Conservation (phyloP, 2,888 invertebrate genomes). For the Drosophila macrospina region DNA sequence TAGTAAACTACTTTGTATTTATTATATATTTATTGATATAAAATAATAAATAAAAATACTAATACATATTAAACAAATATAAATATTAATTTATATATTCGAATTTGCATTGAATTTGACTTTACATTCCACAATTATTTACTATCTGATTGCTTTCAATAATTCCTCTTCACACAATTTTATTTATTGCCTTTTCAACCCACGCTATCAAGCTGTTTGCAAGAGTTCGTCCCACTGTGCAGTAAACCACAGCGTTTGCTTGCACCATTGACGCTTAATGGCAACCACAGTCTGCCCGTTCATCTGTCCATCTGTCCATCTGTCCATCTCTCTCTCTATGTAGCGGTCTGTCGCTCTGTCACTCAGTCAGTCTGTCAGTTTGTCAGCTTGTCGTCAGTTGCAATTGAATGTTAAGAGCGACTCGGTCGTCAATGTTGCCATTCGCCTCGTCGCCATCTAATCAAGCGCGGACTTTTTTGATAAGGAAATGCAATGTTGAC, state of each 20-base stretch:
- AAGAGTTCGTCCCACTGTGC: conserved; percentile 45
- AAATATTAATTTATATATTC: too few species aligned
- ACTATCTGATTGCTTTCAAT: too few species aligned
- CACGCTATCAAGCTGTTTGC: not conserved
- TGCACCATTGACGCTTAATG: conserved; percentile 74
- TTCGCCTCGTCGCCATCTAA: conserved; percentile 53
- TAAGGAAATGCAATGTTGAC: conserved; percentile 70
- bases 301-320: conserved; percentile 17
- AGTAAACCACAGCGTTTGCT: conserved; percentile 51
- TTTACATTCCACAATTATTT: too few species aligned
- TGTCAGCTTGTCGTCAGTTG: conserved; percentile 28
- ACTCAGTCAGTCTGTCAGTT: conserved; percentile 16
- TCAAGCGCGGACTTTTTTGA: conserved; percentile 68
- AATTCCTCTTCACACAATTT: not conserved
- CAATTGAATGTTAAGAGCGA: conserved; percentile 62
- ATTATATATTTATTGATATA: not conserved
- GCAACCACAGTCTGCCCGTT: conserved; percentile 35
- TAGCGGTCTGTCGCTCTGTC: conserved; percentile 20
- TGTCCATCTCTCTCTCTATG: too few species aligned
- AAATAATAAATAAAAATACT: too few species aligned
- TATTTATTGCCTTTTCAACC: not conserved
- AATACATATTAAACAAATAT: too few species aligned
- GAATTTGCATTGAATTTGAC: too few species aligned
- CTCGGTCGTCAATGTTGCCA: conserved; percentile 47
- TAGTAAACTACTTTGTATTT: too few species aligned